Evolutionary conservation across 2,113 vertebrate species (phyloP), one percentile per base, ranked within the genome.

Genomic region (Eulemur macaco): DNA sequence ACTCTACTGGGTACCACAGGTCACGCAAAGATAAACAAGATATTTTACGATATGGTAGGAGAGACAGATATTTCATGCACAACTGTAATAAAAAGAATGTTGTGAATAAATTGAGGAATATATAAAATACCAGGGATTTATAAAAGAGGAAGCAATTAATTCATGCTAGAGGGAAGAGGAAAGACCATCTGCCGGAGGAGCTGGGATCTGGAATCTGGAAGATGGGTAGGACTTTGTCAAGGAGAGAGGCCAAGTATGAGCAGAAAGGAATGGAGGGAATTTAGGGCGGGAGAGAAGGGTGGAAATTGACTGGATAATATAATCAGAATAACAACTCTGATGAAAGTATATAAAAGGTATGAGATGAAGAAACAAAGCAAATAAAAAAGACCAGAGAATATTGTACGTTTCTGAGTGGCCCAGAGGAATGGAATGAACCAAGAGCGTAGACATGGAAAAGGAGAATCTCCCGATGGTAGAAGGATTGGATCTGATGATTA

Each of bases 111-210:
- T 93, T 37, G 25, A 86, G 37, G 45, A 92, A 45, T 91, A 83
- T 88, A 91, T 95, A 89, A 93, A 86, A 91, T 93, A 73, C 47
- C 60, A 87, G 90, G 71, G 71, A 94, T 94, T 95, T 96, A 91
- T 90, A 66, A 91, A 96, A 91, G 76, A 76, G 89, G 85, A 92
- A 96, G 50, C 80, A 80, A 89, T 97, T 96, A 94, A 95, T 95
- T 92, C 74, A n/a, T 87, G 25, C 60, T 80, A 29, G 60, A 69
- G 34, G 29, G 14, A 93, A 42, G 45, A 81, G 60, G 45, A 87
- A 54, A 83, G 89, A 47, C 47, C 54, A 73, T 45, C 58, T 77
- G 73, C 29, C 0, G 0, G 27, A 56, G 10, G 6, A 92, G 31
- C 14, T 47, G 39, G 37, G 27, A n/a, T 78, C 73, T 80, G 71